Conservation (phyloP, 2,113 vertebrate species). For the Zosterops pallidus region DNA sequence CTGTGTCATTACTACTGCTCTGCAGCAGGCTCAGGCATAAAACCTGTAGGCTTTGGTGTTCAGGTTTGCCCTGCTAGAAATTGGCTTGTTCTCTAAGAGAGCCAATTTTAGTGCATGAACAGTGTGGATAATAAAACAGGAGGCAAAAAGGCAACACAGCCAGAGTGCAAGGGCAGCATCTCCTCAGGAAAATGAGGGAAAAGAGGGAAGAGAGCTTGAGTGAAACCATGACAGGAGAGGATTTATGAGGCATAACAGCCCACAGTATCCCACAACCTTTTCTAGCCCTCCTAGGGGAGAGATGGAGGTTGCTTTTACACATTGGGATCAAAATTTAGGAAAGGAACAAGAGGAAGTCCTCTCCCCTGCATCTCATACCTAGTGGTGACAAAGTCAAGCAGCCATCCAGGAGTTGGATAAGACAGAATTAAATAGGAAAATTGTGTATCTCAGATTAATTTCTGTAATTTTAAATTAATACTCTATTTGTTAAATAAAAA, state of each 20-base stretch:
- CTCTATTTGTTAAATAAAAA: neutral
- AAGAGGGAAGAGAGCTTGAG: neutral
- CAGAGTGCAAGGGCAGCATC: neutral
- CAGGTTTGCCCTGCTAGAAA: neutral
- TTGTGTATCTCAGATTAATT: neutral
- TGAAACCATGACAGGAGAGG: neutral
- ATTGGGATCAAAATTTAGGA: neutral
- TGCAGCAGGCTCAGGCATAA: neutral
- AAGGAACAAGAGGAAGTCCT: neutral
- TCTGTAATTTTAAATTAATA: neutral
- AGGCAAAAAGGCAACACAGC: neutral
- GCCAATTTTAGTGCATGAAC: neutral
- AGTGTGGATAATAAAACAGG: neutral
- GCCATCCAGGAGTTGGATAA: neutral
- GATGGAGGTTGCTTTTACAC: neutral
- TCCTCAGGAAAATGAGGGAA: neutral
- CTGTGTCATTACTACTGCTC: neutral
- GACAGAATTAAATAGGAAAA: neutral
- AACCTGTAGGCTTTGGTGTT: neutral
- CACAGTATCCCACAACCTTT: neutral
- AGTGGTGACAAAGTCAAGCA: neutral
- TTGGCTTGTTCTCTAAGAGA: neutral
- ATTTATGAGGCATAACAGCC: neutral
- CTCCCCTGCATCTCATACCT: neutral
- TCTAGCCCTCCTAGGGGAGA: neutral